Base-by-base conservation (phyloP, 2,888 invertebrate genomes). In the Drosophila melanocephala region DNA sequence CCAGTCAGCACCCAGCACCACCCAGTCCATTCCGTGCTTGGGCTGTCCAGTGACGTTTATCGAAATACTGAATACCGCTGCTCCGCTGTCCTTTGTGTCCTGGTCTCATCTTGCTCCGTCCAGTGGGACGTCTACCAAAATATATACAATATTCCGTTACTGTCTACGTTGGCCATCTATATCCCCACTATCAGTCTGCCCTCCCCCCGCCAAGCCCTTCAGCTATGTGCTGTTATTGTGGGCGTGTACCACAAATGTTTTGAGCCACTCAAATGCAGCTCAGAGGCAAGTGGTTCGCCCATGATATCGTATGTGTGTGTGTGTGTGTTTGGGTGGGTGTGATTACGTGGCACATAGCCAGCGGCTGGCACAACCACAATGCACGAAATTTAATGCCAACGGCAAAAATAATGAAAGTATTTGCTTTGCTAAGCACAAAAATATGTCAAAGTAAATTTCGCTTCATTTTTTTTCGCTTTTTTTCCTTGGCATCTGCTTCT, bases 351-450 rank as follows among this genome's bases (percentile, higher is more conserved):
- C 64, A 80, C 70, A 70, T 75, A 75, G 64, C 85, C 69, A 78
- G 63, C 75, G 80, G 83, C 83, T 74, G 69, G 57, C 60, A 64
- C 62, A 85, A 75, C 85, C 79, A 85, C 83, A 84, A 84, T 78
- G 81, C 74, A 84, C 73, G 82, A 91, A 89, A 91, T 89, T 88
- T 89, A 84, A 87, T 89, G 91, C 91, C 87, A 87, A 70, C 87
- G 87, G 91, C 87, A 84, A 91, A 88, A 91, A 91, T 89, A 91
- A 89, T 89, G 81, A 89, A 91, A 86, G 89, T 91, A 91, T 91
- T 91, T 91, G 90, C 87, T 91, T 90, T 87, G 89, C 81, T 89
- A 91, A 91, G 91, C 91, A 91, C 88, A 91, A 91, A 89, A 90
- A 89, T 91, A 91, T 87, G 90, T 91, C 87, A 89, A 89, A 89